Evolutionary conservation across 92 coral and sea anemone genomes (phyloP).

Genomic region (Desmophyllum pertusum): DNA sequence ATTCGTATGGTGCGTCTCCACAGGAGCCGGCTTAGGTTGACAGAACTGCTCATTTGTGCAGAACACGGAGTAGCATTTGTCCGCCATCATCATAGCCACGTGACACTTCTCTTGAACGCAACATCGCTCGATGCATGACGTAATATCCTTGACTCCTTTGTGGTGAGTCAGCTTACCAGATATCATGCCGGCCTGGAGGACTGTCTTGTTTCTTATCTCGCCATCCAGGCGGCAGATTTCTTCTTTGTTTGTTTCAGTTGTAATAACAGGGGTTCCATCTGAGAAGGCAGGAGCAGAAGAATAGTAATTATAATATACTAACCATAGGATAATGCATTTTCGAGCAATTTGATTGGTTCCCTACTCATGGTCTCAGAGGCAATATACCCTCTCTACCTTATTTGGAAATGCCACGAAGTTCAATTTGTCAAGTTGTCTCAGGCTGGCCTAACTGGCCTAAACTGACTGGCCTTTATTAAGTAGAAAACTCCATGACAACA

Average conservation of each 20-base stretch:
- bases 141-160: constrained; percentile 73
- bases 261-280: constrained; percentile 44
- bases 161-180: constrained; percentile 91
- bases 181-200: constrained; percentile 93
- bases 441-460: too few relatives aligned
- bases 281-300: background rate
- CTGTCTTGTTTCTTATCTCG: constrained; percentile 80
- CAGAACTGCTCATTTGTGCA: constrained; percentile 87
- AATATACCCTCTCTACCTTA: too few relatives aligned
- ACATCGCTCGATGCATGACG: constrained; percentile 85
- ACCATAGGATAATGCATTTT: too few relatives aligned
- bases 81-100: constrained; percentile 96
- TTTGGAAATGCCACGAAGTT: too few relatives aligned
- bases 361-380: too few relatives aligned
- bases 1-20: constrained; percentile 74
- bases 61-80: constrained; percentile 86
- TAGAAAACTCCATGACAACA: background rate
- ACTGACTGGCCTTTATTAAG: too few relatives aligned
- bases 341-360: too few relatives aligned
- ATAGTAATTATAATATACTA: background rate
- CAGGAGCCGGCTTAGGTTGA: constrained; percentile 83
- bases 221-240: constrained; percentile 85
- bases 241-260: constrained; percentile 51
- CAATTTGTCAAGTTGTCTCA: too few relatives aligned
- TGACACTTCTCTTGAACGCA: constrained; percentile 85